Conservation (phyloP, 1,140 invertebrate species). For the Ceratina australensis region DNA sequence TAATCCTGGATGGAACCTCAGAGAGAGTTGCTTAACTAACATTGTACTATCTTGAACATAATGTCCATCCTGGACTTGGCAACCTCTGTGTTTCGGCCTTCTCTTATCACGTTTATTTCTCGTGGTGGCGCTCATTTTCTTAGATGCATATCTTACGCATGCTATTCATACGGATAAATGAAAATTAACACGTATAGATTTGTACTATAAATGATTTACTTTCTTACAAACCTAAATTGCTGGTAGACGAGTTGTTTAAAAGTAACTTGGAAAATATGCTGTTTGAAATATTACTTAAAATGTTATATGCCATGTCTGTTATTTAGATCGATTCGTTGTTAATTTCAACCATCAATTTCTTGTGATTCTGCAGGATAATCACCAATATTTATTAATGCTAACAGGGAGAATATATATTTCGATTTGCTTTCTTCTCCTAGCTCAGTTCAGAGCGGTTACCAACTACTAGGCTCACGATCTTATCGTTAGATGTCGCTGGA, state of each 20-base stretch:
- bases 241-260: neutral
- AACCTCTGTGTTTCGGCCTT: constrained; percentile 86
- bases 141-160: constrained; percentile 83
- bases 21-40: constrained; percentile 84
- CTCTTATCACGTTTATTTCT: constrained; percentile 82
- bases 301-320: too few species aligned
- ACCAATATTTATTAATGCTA: too few species aligned
- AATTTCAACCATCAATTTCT: too few species aligned
- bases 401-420: too few species aligned
- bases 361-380: too few species aligned
- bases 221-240: constrained; percentile 45
- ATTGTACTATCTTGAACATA: constrained; percentile 84
- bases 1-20: constrained; percentile 89
- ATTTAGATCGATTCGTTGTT: too few species aligned
- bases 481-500: too few species aligned
- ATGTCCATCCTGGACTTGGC: constrained; percentile 84
- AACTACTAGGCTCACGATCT: too few species aligned
- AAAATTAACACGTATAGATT: neutral
- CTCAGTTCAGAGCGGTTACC: too few species aligned
- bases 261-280: too few species aligned
- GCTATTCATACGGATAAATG: constrained; percentile 39
- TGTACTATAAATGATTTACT: neutral
- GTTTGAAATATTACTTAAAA: too few species aligned
- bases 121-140: constrained; percentile 84
- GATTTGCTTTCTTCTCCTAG: too few species aligned